These are phyloP conservation scores for Eupithecia subfuscata DNA, from an alignment of 2,888 invertebrate genomes.

Conservation along the genomic window DNA sequence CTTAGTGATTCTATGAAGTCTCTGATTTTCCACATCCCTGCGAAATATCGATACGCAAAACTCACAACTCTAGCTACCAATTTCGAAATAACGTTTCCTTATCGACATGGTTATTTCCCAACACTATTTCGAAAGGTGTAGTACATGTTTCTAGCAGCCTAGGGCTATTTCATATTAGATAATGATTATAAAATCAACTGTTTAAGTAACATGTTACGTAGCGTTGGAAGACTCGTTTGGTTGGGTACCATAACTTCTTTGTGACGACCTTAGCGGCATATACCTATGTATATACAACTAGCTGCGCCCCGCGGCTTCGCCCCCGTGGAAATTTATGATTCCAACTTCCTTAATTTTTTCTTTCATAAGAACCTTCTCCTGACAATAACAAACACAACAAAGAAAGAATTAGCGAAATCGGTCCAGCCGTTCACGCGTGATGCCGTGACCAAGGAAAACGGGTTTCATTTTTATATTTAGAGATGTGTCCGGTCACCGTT, in stretches of 20 bases:
- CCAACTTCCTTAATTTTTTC: too few species aligned
- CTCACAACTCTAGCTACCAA: background rate
- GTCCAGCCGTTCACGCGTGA: too few species aligned
- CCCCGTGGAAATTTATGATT: too few species aligned
- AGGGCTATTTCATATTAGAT: conserved; percentile 19
- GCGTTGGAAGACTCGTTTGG: background rate
- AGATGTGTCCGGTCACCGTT: too few species aligned
- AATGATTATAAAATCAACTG: conserved; percentile 20
- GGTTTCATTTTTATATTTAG: too few species aligned
- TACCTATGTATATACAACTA: too few species aligned
- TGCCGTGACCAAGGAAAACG: too few species aligned
- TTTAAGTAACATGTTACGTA: conserved; percentile 18
- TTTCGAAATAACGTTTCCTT: background rate
- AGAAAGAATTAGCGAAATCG: too few species aligned
- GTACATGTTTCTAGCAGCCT: background rate
- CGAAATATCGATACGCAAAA: background rate
- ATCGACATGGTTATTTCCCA: conserved; percentile 14
- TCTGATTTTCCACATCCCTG: background rate
- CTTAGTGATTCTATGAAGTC: too few species aligned
- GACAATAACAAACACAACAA: too few species aligned
- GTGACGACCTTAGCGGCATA: background rate
- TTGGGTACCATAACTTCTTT: background rate
- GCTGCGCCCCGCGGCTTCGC: too few species aligned
- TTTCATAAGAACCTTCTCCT: too few species aligned
- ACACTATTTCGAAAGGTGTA: conserved; percentile 17